A percentile compares a stretch with the other conserved stretches of the same genome.
These are phyloP conservation scores for Sinocyclocheilus anshuiensis DNA, from an alignment of 2,113 vertebrate species.

Conservation along the genomic window DNA sequence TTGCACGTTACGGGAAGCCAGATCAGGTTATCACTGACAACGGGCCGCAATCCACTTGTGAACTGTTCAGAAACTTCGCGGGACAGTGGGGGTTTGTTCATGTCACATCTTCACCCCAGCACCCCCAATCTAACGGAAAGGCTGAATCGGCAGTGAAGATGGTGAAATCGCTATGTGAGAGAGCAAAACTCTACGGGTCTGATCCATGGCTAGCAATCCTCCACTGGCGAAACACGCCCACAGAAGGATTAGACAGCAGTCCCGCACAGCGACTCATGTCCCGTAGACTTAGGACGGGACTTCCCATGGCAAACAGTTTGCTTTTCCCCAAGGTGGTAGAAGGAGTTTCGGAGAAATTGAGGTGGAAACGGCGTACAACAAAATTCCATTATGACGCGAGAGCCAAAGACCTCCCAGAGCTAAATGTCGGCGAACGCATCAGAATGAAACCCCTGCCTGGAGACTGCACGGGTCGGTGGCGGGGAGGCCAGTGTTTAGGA, in stretches of 20 bases:
- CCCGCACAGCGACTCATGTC: background rate
- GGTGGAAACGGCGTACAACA: background rate
- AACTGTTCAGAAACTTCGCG: no score
- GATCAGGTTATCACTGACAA: background rate
- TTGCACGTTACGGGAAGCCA: background rate
- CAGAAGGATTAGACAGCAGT: background rate
- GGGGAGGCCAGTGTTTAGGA: constrained; percentile 1
- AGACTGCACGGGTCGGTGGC: background rate
- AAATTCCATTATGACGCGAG: background rate
- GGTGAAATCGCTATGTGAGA: background rate
- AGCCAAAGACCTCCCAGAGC: constrained; percentile 28
- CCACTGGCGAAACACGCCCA: background rate
- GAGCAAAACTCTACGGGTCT: background rate
- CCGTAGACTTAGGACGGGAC: background rate
- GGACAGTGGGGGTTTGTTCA: no score
- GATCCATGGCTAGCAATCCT: background rate
- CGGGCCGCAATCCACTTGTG: background rate
- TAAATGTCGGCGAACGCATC: background rate
- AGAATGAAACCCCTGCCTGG: constrained; percentile 35
- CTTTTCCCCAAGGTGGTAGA: background rate
- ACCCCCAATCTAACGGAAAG: no score
- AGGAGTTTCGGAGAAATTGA: background rate
- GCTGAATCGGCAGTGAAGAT: no score
- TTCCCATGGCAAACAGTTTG: background rate
- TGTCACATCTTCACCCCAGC: no score